Base-by-base conservation (phyloP, 2,888 invertebrate species). In the Eubasilissa splendida region DNA sequence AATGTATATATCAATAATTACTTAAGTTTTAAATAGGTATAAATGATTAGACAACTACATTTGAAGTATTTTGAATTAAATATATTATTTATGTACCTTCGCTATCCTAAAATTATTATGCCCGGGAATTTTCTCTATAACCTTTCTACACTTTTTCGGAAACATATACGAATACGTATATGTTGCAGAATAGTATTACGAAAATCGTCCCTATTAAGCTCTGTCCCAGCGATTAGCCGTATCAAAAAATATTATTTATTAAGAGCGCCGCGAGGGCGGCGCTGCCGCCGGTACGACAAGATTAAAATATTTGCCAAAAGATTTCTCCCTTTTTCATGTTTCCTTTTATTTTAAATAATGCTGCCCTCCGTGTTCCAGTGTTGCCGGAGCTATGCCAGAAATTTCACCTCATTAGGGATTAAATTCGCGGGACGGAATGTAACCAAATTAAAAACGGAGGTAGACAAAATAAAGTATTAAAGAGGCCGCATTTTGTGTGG, bases 361-460 rank as follows among this genome's bases (percentile, higher is more conserved):
- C 60, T 8, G 60, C 14, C 14, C 14, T 22, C 52, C 52, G 52
- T 70, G 56, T 73, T 22, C 53, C 60, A 52, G 77, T 52, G 77
- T 59, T 22, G 77, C 78, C 54, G 42, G 79, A 70, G 76, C 59
- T 56, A 77, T 81, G 75, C 76, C 76, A 79, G 70, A 81, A 76
- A 79, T 81, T 81, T 75, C 71, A 63, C 81, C 81, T 81, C 81
- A 81, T 81, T 79, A 81, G 81, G 50, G 76, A 56, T 68, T 52
- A 81, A 79, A 81, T 81, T 79, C 79, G 53, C 79, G 79, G 42
- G 53, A 54, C 78, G 76, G 81, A 81, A 81, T 81, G 81, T 79
- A 71, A 58, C 81, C 79, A 76, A 81, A 81, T 81, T 81, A 81
- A 81, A 81, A 70, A 73, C 71, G 50, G 42, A 50, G 10, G 9